A percentile compares a stretch with the other conserved stretches of the same genome.
phyloP scores from a whole-genome alignment of 2,113 vertebrate species.

The Ctenomys sociabilis region DNA sequence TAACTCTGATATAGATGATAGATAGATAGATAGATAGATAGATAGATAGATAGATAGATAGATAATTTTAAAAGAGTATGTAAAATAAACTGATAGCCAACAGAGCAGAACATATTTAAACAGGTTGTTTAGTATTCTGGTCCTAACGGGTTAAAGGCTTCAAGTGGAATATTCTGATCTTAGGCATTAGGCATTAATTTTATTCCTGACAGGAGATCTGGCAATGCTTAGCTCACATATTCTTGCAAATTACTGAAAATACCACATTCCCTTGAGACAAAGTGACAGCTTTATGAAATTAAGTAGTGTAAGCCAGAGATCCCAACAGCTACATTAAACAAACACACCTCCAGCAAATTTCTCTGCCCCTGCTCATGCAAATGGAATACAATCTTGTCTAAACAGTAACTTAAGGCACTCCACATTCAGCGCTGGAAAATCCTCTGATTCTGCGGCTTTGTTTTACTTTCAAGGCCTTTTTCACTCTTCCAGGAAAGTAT shows the following conservation, averaged over 20 bases:
- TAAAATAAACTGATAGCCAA: constrained; percentile 58
- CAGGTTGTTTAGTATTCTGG: constrained; percentile 64
- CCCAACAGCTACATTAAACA: constrained; percentile 69
- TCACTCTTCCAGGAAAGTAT: neutral
- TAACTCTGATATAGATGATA: constrained; percentile 30
- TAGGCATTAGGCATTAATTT: neutral
- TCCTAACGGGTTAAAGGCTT: constrained; percentile 52
- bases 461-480: constrained; percentile 1
- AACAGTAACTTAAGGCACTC: neutral
- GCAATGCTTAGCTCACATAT: constrained; percentile 14
- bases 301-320: constrained; percentile 58
- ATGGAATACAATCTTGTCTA: constrained; percentile 42
- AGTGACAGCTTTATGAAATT: constrained; percentile 66
- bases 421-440: neutral
- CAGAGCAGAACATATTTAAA: constrained; percentile 36
- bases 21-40: too few relatives aligned
- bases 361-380: constrained; percentile 19
- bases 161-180: constrained; percentile 27
- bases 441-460: neutral
- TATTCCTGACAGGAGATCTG: neutral
- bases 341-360: constrained; percentile 70
- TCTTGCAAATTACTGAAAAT: constrained; percentile 71
- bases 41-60: too few relatives aligned
- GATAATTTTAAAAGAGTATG: too few relatives aligned
- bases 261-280: constrained; percentile 59